A percentile compares a stretch with the other conserved stretches of the same genome.
Evolutionary conservation across 2,113 vertebrate genomes (phyloP).

Genomic region (Ailurus styani): DNA sequence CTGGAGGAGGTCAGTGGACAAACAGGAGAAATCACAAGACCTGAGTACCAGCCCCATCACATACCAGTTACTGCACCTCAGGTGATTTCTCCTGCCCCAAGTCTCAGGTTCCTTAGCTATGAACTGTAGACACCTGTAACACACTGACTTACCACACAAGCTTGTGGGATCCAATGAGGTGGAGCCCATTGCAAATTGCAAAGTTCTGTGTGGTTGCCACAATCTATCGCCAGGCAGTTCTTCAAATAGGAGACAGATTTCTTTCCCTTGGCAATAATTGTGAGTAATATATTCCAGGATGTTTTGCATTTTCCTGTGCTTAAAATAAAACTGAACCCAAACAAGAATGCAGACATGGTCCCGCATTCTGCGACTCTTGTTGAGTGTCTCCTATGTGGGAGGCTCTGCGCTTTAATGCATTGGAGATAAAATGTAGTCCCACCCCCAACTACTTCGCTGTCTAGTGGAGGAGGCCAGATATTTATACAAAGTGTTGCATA

Average conservation of each 20-base stretch:
- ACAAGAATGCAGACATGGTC: not conserved
- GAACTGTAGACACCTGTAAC: not conserved
- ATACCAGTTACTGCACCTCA: accelerated
- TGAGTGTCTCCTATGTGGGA: not conserved
- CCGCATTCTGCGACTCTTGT: not conserved
- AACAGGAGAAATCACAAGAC: not conserved
- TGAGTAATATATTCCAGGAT: conserved; percentile 14
- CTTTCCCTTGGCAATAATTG: not conserved
- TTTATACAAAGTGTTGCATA: not conserved
- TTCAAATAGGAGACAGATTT: conserved; percentile 23
- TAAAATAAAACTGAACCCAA: conserved; percentile 37
- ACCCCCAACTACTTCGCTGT: not conserved
- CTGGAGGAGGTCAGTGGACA: accelerated
- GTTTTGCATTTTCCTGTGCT: not conserved
- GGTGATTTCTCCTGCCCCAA: not conserved
- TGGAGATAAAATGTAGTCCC: not conserved
- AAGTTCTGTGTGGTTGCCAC: not conserved
- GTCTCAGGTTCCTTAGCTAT: not conserved
- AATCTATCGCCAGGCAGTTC: not conserved
- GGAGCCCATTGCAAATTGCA: not conserved
- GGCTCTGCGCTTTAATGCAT: not conserved
- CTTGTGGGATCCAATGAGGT: not conserved
- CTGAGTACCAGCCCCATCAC: not conserved
- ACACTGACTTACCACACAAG: not conserved
- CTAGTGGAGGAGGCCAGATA: not conserved